Conservation (phyloP, 2,113 vertebrate species). For the Mungos mungo region DNA sequence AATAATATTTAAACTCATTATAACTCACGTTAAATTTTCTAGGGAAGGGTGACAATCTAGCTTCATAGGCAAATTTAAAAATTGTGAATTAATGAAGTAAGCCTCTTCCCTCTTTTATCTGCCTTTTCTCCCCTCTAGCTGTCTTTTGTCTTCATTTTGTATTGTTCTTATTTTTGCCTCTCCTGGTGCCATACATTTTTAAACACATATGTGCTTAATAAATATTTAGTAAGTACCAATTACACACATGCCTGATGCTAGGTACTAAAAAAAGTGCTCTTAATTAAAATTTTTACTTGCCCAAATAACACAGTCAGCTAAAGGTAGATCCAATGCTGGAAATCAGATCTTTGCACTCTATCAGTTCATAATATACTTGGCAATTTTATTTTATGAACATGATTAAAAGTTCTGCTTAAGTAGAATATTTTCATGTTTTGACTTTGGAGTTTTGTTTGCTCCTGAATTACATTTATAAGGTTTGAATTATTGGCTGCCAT, state of each 20-base stretch:
- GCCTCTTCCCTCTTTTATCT: neutral
- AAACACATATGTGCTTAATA: neutral
- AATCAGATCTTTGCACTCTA: constrained; percentile 12
- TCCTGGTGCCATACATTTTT: neutral
- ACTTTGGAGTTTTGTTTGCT: constrained; percentile 67
- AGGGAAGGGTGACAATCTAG: constrained; percentile 12
- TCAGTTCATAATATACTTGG: neutral
- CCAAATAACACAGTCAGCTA: neutral
- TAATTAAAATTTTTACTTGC: constrained; percentile 40
- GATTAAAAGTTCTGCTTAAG: constrained; percentile 33
- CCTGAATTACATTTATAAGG: constrained; percentile 61
- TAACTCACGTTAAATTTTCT: constrained; percentile 58
- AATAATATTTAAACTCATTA: constrained; percentile 70
- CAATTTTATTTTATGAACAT: constrained; percentile 50
- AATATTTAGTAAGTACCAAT: neutral
- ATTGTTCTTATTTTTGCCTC: neutral
- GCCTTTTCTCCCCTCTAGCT: neutral
- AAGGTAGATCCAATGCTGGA: neutral
- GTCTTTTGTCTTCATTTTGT: neutral
- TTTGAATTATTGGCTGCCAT: constrained; percentile 52
- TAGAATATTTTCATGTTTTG: constrained; percentile 57
- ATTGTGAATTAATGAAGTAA: neutral
- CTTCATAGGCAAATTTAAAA: constrained; percentile 17
- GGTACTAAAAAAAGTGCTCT: neutral
- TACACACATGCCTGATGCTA: neutral